Conservation (phyloP, 2,113 vertebrate genomes). For the Aramus guarauna region DNA sequence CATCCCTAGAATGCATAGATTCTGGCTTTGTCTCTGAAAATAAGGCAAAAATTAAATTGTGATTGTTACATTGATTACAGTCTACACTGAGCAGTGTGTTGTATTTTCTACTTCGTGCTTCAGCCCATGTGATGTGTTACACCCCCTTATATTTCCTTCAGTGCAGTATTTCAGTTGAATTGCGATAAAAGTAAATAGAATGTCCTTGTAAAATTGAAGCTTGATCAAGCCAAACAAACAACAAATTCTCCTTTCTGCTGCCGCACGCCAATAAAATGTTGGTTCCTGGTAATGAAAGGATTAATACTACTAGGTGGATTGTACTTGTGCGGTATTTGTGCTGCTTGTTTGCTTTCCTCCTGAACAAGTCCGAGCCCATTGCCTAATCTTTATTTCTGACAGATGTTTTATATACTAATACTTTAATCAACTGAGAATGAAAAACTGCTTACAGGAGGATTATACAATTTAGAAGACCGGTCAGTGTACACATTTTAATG, state of each 20-base stretch:
- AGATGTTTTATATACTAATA: slow-evolving; percentile 56
- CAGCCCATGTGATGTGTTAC: not conserved
- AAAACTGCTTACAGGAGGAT: slow-evolving; percentile 30
- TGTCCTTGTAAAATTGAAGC: not conserved
- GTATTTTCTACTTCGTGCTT: not conserved
- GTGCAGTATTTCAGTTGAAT: not conserved
- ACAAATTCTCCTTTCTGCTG: not conserved
- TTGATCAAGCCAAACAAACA: not conserved
- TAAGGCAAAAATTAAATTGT: not conserved
- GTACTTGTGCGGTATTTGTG: not conserved
- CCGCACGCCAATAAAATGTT: not conserved
- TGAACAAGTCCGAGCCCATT: slow-evolving; percentile 4
- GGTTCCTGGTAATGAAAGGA: not conserved
- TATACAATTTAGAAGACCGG: not conserved
- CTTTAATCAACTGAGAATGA: slow-evolving; percentile 44
- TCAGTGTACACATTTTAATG: not conserved
- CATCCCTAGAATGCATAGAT: not conserved
- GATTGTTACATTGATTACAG: not conserved
- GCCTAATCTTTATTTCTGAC: slow-evolving; percentile 51
- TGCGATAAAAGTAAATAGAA: not conserved
- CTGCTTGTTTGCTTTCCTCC: slow-evolving; percentile 24
- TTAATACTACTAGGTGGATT: slow-evolving; percentile 9
- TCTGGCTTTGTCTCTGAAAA: not conserved
- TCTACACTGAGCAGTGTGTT: not conserved
- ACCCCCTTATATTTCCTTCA: not conserved